A percentile compares a stretch with the other conserved stretches of the same genome.
Conservation (phyloP, 1,140 invertebrate genomes). For the Dreissena rostriformis region DNA sequence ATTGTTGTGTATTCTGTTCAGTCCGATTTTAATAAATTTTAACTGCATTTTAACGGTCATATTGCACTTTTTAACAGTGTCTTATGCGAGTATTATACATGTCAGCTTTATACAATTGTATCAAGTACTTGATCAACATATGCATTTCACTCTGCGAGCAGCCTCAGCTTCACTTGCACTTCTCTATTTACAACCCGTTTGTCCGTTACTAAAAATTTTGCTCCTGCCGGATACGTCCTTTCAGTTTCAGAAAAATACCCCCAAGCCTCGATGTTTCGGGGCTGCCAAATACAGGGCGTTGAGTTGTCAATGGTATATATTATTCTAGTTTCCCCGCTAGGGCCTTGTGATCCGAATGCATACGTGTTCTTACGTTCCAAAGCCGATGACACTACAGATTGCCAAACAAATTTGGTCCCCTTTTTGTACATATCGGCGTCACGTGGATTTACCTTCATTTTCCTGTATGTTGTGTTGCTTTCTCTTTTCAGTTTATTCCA, state of each 20-base stretch:
- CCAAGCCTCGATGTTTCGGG: conserved; percentile 37
- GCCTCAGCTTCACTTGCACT: neutral
- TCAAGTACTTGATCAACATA: too few species aligned
- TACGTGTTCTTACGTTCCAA: neutral
- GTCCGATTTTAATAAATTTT: neutral
- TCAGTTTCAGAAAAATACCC: conserved; percentile 11
- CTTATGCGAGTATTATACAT: neutral
- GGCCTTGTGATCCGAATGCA: neutral
- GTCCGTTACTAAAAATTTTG: conserved; percentile 23
- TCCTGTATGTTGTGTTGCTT: conserved; percentile 16
- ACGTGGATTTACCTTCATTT: neutral
- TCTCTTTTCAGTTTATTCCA: conserved; percentile 14
- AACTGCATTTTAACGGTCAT: neutral
- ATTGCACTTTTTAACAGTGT: neutral
- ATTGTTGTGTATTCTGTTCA: too few species aligned
- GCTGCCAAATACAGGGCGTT: conserved; percentile 4
- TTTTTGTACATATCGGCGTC: conserved; percentile 12
- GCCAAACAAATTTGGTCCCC: conserved; percentile 30
- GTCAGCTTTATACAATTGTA: neutral
- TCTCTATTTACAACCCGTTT: neutral
- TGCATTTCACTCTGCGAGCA: neutral
- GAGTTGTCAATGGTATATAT: conserved; percentile 25
- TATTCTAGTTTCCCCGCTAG: neutral
- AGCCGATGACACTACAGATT: conserved; percentile 16
- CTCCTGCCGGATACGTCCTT: conserved; percentile 37